Conservation (phyloP, 2,113 vertebrate genomes). For the Prionailurus viverrinus region DNA sequence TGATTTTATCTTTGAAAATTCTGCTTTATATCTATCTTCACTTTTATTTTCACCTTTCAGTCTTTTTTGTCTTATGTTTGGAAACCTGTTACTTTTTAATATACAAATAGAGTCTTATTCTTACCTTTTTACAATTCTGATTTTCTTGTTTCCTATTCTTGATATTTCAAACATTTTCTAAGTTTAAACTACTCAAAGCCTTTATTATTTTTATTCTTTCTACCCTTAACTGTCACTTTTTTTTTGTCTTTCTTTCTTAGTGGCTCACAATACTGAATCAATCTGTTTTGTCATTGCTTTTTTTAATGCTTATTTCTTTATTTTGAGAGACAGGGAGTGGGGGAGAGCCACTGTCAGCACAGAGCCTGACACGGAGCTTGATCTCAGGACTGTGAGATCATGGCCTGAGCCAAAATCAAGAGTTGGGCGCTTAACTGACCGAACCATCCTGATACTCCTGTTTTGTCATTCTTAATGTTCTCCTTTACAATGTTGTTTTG, state of each 20-base stretch:
- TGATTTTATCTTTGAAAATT: background rate
- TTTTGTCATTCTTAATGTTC: background rate
- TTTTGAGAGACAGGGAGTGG: too few species aligned
- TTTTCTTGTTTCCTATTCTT: constrained; percentile 23
- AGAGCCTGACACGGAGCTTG: too few species aligned
- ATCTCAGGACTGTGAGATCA: too few species aligned
- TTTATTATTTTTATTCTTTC: constrained; percentile 2
- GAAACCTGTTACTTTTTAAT: constrained; percentile 20
- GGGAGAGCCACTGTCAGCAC: too few species aligned
- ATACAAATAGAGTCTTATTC: background rate
- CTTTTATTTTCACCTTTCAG: constrained; percentile 5
- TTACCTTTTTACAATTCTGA: background rate
- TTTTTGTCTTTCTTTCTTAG: background rate
- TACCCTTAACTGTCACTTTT: background rate
- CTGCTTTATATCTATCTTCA: background rate
- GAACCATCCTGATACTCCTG: background rate
- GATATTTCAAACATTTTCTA: constrained; percentile 14
- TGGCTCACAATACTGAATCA: background rate
- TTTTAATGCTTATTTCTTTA: too few species aligned
- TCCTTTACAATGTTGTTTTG: background rate
- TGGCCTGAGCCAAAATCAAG: too few species aligned
- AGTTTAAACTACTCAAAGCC: background rate
- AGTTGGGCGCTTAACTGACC: too few species aligned
- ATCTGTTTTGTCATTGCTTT: background rate
- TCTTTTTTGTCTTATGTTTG: background rate